Evolutionary conservation across 2,113 vertebrate species (phyloP).

Genomic region (Myotis yumanensis): DNA sequence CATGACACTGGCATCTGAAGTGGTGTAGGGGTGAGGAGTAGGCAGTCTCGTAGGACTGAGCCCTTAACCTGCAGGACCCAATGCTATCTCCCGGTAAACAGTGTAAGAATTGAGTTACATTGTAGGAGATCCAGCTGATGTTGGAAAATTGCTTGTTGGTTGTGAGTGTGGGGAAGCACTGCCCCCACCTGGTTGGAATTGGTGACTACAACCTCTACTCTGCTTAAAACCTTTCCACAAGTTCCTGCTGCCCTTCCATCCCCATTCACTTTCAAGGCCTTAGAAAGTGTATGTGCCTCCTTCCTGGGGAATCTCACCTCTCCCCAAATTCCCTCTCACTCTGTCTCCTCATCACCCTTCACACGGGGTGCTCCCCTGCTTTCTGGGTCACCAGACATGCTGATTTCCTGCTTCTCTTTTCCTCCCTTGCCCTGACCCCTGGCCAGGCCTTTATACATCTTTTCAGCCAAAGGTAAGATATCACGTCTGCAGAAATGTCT

Average conservation of each 20-base stretch:
- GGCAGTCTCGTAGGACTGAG: not conserved
- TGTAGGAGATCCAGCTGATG: not conserved
- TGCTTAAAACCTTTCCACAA: not conserved
- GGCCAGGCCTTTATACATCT: not conserved
- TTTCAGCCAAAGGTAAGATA: not conserved
- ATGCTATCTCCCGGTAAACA: not conserved
- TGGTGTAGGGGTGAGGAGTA: too few species aligned
- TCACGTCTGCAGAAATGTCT: not conserved
- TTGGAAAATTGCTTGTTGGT: not conserved
- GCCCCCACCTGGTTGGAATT: not conserved
- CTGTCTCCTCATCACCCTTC: too few species aligned
- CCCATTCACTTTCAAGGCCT: not conserved
- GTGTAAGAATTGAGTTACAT: not conserved
- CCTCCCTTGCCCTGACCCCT: too few species aligned
- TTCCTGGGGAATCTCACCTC: not conserved
- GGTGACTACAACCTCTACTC: not conserved
- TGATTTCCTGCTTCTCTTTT: not conserved
- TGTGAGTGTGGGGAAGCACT: not conserved
- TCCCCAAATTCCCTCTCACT: not conserved
- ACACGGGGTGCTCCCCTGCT: too few species aligned
- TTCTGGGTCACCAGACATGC: not conserved
- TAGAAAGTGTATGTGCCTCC: not conserved
- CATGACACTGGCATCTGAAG: not conserved
- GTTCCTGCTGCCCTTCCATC: not conserved
- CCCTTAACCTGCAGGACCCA: not conserved